Base-by-base conservation (phyloP, 2,888 invertebrate species). In the Ectemnius continuus region DNA sequence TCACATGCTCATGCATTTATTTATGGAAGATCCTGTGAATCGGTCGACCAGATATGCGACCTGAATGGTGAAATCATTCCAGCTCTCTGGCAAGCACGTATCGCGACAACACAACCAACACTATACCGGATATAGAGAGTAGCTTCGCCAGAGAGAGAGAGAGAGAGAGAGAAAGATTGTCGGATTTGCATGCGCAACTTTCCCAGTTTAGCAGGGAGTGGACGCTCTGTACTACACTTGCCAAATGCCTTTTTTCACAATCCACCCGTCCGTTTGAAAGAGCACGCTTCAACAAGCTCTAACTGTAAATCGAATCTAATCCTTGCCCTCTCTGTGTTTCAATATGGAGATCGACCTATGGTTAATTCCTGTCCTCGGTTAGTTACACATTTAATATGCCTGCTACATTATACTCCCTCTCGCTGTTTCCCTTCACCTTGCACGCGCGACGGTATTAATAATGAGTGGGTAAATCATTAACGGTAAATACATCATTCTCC, bases 131-230 rank as follows among this genome's bases (percentile, higher is more conserved):
- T 36, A 36, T 36, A 6, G 36, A 11, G 36, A 36, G 36, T 36
- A 36, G 36, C 36, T 36, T 6, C 6, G 36, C 36, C 0, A 36
- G 5, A 36, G 36, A 36, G 36, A 36, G 11, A 36, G 36, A 36
- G 36, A 36, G 36, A 2, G 69, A 58, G 63, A 45, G 70, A 70
- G 77, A 67, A 23, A 8, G 36, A 11, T 36, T 36, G 36, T 11
- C 79, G 81, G 79, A 89, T 89, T 88, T 89, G 86, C 89, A 89
- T 89, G 85, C 82, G 84, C 86, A 88, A 89, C 88, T 88, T 89
- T 89, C 82, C 84, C 79, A 84, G 87, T 85, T 87, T 88, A 86
- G 83, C 84, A 82, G 67, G 74, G 78, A 83, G 85, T 86, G 84
- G 36, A 36, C 11, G n/a, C 2, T 52, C 8, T 52, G 52, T 52